phyloP scores from a whole-genome alignment of 1,140 invertebrate species.

The Bathynomus jamesi region DNA sequence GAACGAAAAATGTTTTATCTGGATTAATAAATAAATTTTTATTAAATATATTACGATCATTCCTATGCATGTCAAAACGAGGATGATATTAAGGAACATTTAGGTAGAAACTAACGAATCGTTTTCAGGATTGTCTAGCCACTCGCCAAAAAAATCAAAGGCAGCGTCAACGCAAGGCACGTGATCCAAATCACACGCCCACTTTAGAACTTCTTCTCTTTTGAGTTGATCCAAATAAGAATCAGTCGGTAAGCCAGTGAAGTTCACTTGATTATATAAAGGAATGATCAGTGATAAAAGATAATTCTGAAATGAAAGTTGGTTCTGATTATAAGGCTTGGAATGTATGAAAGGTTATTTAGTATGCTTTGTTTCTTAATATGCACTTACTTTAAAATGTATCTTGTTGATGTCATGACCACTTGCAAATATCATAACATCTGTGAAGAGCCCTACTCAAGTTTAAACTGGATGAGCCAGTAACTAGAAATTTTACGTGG shows the following conservation, averaged over 20 bases:
- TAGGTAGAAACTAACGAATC: constrained; percentile 39
- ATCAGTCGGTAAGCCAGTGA: constrained; percentile 14
- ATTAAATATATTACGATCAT: too few relatives aligned
- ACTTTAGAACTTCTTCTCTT: constrained; percentile 7
- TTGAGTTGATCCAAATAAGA: constrained; percentile 30
- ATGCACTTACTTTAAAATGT: too few relatives aligned
- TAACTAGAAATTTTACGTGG: too few relatives aligned
- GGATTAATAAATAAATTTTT: too few relatives aligned
- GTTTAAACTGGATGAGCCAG: too few relatives aligned
- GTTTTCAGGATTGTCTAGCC: constrained; percentile 38
- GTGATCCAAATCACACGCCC: constrained; percentile 31
- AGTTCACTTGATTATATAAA: constrained; percentile 26
- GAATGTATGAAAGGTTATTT: not conserved
- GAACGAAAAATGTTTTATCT: too few relatives aligned
- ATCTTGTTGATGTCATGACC: too few relatives aligned
- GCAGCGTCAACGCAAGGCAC: constrained; percentile 38
- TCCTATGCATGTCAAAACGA: too few relatives aligned
- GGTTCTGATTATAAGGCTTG: not conserved
- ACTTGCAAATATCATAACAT: too few relatives aligned
- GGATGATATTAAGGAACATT: too few relatives aligned
- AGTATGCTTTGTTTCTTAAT: too few relatives aligned
- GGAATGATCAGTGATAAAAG: constrained; percentile 19
- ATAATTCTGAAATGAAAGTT: constrained; percentile 20
- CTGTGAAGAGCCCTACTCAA: too few relatives aligned
- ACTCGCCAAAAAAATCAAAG: constrained; percentile 33